Evolutionary conservation across 1,140 invertebrate genomes (phyloP).

Genomic region (Ericerus pela): DNA sequence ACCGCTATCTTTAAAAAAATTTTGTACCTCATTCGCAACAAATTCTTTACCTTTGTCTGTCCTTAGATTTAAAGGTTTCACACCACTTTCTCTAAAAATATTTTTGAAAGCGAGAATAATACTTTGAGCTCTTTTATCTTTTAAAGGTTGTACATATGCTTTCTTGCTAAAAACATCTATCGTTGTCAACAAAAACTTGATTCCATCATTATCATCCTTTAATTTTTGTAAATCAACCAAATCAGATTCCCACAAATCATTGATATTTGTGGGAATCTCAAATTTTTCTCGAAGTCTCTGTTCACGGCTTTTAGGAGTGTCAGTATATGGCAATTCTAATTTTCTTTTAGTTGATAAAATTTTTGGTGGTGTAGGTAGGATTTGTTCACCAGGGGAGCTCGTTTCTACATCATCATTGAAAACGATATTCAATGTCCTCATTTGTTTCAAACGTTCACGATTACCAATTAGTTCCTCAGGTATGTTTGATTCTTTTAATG

Average conservation of each 20-base stretch:
- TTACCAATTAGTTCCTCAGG: no score
- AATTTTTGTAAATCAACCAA: conserved; percentile 27
- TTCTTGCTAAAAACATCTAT: conserved; percentile 32
- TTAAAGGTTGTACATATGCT: conserved; percentile 27
- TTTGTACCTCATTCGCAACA: conserved; percentile 21
- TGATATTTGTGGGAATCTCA: conserved; percentile 22
- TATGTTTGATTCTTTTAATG: no score
- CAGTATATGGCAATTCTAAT: conserved; percentile 21
- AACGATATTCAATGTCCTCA: no score
- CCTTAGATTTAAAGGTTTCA: background rate
- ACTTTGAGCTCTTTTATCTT: conserved; percentile 24
- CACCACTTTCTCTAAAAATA: background rate
- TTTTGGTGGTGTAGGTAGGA: no score
- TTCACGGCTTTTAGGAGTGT: conserved; percentile 20
- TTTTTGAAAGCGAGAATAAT: conserved; percentile 6
- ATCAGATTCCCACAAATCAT: conserved; percentile 31
- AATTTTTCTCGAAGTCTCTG: conserved; percentile 22
- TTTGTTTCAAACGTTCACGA: no score
- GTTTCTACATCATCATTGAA: no score
- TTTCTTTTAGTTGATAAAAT: no score
- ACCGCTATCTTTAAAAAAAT: conserved; percentile 23
- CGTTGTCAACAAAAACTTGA: conserved; percentile 28
- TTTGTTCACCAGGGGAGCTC: no score
- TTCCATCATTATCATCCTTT: conserved; percentile 25
- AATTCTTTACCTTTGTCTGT: conserved; percentile 26